Evolutionary conservation across 2,888 invertebrate genomes (phyloP).

Genomic region (Drosophila suboccidentalis): DNA sequence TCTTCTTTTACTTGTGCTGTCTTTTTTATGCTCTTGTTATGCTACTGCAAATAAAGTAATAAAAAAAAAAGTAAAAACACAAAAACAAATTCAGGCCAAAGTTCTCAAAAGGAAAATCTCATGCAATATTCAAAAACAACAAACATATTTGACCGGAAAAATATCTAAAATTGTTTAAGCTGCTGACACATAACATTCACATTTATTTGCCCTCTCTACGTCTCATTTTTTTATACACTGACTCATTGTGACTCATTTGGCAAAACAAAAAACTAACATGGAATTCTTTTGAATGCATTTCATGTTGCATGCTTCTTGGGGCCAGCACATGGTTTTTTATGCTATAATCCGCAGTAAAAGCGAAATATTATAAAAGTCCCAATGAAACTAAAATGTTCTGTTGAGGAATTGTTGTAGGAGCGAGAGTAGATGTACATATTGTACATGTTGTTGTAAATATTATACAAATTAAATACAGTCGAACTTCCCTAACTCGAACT

Average conservation of each 20-base stretch:
- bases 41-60: constrained; percentile 77
- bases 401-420: background rate
- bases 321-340: constrained; percentile 3
- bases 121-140: constrained; percentile 27
- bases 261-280: constrained; percentile 10
- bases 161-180: constrained; percentile 50
- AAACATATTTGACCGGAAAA: constrained; percentile 37
- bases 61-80: constrained; percentile 54
- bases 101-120: constrained; percentile 20
- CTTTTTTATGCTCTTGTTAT: constrained; percentile 77
- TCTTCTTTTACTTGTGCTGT: constrained; percentile 16
- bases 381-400: too few relatives aligned
- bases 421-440: too few relatives aligned
- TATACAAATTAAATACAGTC: too few relatives aligned
- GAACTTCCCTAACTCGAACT: too few relatives aligned
- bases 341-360: background rate
- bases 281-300: constrained; percentile 46
- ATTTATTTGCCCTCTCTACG: constrained; percentile 35
- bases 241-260: constrained; percentile 38
- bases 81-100: constrained; percentile 21
- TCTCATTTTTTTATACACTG: background rate
- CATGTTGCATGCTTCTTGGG: constrained; percentile 38
- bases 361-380: too few relatives aligned
- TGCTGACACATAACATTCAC: constrained; percentile 57
- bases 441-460: too few relatives aligned